Conservation (phyloP, 2,113 vertebrate species). For the Gyps fulvus region DNA sequence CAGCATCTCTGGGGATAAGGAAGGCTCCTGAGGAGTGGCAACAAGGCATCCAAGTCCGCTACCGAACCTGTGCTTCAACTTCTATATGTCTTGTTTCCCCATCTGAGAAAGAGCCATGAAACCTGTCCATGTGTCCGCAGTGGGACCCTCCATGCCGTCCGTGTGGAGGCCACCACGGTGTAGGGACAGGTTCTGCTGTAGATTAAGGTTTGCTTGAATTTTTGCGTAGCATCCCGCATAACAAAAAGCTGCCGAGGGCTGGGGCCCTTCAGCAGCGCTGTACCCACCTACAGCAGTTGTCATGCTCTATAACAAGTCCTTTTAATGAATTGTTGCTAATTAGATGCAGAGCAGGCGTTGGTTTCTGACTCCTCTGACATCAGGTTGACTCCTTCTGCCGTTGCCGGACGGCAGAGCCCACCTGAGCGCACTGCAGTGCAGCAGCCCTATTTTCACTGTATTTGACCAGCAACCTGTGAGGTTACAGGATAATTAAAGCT, state of each 20-base stretch:
- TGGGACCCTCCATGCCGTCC: not conserved
- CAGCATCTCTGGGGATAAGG: not conserved
- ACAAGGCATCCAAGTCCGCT: not conserved
- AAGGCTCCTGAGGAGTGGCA: not conserved
- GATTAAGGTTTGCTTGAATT: not conserved
- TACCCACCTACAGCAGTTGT: not conserved
- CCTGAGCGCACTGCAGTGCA: not conserved
- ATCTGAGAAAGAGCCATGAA: not conserved
- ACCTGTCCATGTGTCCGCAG: not conserved
- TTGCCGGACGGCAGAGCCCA: not conserved
- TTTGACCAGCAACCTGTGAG: not conserved
- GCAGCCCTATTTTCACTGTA: not conserved
- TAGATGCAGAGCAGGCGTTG: not conserved
- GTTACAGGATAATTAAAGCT: not conserved
- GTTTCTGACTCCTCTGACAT: not conserved
- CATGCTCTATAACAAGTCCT: not conserved
- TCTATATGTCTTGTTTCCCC: not conserved
- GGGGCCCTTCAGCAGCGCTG: not conserved
- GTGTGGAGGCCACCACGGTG: rapidly evolving
- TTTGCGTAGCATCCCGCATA: not conserved
- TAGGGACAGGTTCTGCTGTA: not conserved
- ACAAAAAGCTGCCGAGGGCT: not conserved
- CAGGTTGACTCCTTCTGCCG: not conserved
- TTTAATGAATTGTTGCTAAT: not conserved
- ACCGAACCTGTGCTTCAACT: rapidly evolving